These are phyloP conservation scores for Drosophila yakuba DNA, from an alignment of 1,140 invertebrate species.

Conservation along the genomic window DNA sequence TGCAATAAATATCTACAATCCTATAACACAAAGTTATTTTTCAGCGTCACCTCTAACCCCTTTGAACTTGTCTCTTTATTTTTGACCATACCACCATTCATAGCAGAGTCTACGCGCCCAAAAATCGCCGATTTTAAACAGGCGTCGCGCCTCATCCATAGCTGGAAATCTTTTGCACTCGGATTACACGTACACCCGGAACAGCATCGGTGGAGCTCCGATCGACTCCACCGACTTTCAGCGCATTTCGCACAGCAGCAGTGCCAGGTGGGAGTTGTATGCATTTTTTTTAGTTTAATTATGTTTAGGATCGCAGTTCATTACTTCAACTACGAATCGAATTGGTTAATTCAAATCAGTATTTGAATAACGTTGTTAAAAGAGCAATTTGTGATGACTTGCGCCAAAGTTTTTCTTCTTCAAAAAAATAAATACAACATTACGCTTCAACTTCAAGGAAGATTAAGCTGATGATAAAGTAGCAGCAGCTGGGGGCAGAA, in stretches of 20 bases:
- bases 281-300: background rate
- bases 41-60: background rate
- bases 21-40: slow-evolving; percentile 1
- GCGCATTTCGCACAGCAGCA: slow-evolving; percentile 51
- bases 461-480: slow-evolving; percentile 3
- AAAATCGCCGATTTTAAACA: slow-evolving; percentile 70
- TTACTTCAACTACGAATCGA: background rate
- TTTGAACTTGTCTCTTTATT: background rate
- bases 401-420: background rate
- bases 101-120: slow-evolving; percentile 58
- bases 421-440: no score
- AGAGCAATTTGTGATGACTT: background rate
- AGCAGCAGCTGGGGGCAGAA: background rate
- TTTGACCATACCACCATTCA: slow-evolving; percentile 4
- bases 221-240: slow-evolving; percentile 33
- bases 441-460: background rate
- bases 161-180: slow-evolving; percentile 61
- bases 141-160: slow-evolving; percentile 75
- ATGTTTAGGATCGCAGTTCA: background rate
- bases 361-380: background rate
- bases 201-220: slow-evolving; percentile 42
- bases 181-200: slow-evolving; percentile 48
- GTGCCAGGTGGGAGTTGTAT: slow-evolving; percentile 30
- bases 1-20: background rate
- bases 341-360: background rate